These are phyloP conservation scores for Antigone vipio DNA, from an alignment of 2,113 vertebrate genomes.

Conservation along the genomic window DNA sequence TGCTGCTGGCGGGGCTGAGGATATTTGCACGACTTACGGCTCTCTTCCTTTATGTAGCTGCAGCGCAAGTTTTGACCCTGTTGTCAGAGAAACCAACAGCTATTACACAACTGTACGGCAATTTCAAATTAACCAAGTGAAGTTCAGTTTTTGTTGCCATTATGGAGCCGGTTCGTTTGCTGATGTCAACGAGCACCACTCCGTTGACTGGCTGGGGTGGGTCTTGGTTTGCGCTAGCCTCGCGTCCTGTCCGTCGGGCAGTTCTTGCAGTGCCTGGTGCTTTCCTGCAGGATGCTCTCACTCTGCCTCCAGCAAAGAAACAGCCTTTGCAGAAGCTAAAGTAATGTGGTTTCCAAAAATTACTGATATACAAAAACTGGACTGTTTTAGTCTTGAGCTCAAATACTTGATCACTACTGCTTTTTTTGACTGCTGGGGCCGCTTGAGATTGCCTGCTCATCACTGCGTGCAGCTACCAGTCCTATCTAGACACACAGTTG, in stretches of 20 bases:
- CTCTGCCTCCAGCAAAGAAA: background rate
- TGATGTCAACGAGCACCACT: too few species aligned
- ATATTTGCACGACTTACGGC: background rate
- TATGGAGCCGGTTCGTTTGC: background rate
- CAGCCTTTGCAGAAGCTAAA: background rate
- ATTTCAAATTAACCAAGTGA: background rate
- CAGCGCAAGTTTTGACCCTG: background rate
- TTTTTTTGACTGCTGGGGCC: background rate
- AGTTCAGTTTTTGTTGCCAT: background rate
- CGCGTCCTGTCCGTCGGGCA: accelerated
- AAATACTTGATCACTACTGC: background rate
- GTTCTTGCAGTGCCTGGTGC: background rate
- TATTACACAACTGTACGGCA: background rate
- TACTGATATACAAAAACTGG: too few species aligned
- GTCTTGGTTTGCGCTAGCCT: background rate
- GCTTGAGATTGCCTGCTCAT: background rate
- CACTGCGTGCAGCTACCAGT: background rate
- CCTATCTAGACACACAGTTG: background rate
- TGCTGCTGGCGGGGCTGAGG: background rate
- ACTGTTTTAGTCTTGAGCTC: background rate
- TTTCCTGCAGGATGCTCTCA: background rate
- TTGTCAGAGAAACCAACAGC: background rate
- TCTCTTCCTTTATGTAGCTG: background rate
- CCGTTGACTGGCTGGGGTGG: background rate
- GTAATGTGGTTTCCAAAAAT: background rate